Base-by-base conservation (phyloP, 2,888 invertebrate species). In the Philonicus albiceps region DNA sequence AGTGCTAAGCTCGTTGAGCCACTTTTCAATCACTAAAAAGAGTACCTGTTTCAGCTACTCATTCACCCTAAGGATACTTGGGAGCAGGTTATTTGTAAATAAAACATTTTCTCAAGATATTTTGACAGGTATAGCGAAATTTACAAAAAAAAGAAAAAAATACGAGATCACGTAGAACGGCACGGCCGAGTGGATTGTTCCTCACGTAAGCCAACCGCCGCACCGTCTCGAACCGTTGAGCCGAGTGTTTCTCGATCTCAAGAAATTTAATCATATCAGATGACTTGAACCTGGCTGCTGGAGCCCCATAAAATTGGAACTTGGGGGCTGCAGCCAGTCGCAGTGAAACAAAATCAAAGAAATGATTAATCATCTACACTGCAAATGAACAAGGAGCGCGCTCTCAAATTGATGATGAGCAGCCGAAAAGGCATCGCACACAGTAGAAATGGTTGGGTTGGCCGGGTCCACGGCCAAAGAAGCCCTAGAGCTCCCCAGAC, bases 321-420 rank as follows among this genome's bases (percentile, higher is more conserved):
- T 37, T 40, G 73, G 72, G 43, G 84, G 43, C n/a, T 37, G 73
- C 37, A 43, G 84, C 73, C 73, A 83, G 37, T 30, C 43, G 31
- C 73, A 31, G 30, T 49, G 75, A 74, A 85, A 75, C 19, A 34
- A 85, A 75, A 85, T 74, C 74, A 75, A 53, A 75, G 75, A 85
- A 85, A 85, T 85, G 85, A 85, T 85, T 85, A 85, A 85, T 85
- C 85, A 85, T 85, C 22, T 16, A 8, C 31, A 11, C 85, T 75
- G 49, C 31, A 53, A 85, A 53, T 85, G 74, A 74, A 74, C 85
- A 85, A 75, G 75, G 85, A 85, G 75, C 53, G 34, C 31, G 22
- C 34, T 53, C 34, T 53, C 49, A 75, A 75, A 85, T 85, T 75
- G 75, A 85, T 85, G 85, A 85, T 85, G 85, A 75, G 74, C 74